A percentile compares a stretch with the other conserved stretches of the same genome.
Evolutionary conservation across 1,140 invertebrate species (phyloP).

Genomic region (Homarus americanus): DNA sequence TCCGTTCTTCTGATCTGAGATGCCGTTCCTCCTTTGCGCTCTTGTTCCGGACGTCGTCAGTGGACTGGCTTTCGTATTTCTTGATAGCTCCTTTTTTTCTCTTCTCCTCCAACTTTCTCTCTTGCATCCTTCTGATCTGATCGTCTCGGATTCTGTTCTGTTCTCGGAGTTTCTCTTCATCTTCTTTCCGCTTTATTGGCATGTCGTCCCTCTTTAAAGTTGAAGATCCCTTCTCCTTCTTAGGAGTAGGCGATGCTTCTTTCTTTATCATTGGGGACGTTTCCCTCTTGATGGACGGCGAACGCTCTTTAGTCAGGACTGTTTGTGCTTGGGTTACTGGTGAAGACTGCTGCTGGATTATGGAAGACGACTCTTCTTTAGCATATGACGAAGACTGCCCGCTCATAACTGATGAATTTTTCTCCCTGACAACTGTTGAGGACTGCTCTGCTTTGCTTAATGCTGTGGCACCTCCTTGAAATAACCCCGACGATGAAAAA

Average conservation of each 20-base stretch:
- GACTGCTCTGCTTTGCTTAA: neutral
- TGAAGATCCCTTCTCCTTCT: slow-evolving; percentile 39
- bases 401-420: neutral
- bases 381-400: neutral
- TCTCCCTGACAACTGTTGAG: neutral
- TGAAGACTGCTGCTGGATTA: neutral
- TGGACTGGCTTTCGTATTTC: slow-evolving; percentile 32
- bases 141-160: slow-evolving; percentile 73
- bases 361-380: neutral
- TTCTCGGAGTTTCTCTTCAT: slow-evolving; percentile 65
- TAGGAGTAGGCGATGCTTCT: neutral
- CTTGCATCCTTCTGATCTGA: slow-evolving; percentile 73
- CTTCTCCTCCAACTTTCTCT: slow-evolving; percentile 70
- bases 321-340: neutral
- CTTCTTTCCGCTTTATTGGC: slow-evolving; percentile 40
- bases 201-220: slow-evolving; percentile 11
- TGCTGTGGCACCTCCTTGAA: neutral
- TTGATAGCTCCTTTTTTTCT: slow-evolving; percentile 51
- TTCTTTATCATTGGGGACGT: neutral
- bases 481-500: neutral
- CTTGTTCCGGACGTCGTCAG: slow-evolving; percentile 26
- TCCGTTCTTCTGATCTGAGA: slow-evolving; percentile 53
- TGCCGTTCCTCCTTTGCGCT: slow-evolving; percentile 14
- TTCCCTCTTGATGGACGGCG: neutral
- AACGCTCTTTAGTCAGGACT: neutral